Evolutionary conservation across 2,113 vertebrate species (phyloP), one percentile per base, ranked within the genome.

Genomic region (Centropus unirufus): DNA sequence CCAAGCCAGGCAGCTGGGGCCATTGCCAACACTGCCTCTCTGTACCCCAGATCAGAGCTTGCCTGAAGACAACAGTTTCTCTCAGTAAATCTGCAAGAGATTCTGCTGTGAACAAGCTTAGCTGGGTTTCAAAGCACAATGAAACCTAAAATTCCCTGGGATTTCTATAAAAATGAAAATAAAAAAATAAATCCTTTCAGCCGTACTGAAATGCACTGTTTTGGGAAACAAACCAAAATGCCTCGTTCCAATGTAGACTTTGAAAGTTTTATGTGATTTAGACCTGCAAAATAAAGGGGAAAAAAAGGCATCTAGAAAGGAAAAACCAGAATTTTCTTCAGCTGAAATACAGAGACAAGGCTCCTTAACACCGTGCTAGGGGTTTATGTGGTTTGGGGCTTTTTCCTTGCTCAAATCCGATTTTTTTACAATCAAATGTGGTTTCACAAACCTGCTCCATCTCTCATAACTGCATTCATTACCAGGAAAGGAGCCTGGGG

Each of bases 241-340:
- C 91, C 80, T 93, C 32, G 18, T 96, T 96, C 83, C 69, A 88
- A 42, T 89, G 90, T 92, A 93, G 90, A 95, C 80, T 96, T 96
- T 32, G 83, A 93, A 96, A 96, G 93, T 95, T 94, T 94, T 94
- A 92, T 94, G 83, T 86, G 86, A 94, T 96, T 94, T 96, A 96
- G 83, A 96, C 90, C n/a, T 30, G 8, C 86, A 95, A 95, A 96
- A 97, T 90, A 97, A 93, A 92, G 73, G 84, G 69, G 21, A 21
- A 24, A 64, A 90, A 94, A 86, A 92, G 61, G 61, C 24, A 4
- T 74, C 80, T 64, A 72, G 80, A 78, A 96, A 69, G 54, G 40
- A 75, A 96, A 91, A 95, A 83, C 3, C 36, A 80, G 44, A 77
- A 64, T 73, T 81, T 90, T 94, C 86, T 89, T 39, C 40, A 49